Evolutionary conservation across 1,140 invertebrate species (phyloP).

Genomic region (Drosophila orosa): DNA sequence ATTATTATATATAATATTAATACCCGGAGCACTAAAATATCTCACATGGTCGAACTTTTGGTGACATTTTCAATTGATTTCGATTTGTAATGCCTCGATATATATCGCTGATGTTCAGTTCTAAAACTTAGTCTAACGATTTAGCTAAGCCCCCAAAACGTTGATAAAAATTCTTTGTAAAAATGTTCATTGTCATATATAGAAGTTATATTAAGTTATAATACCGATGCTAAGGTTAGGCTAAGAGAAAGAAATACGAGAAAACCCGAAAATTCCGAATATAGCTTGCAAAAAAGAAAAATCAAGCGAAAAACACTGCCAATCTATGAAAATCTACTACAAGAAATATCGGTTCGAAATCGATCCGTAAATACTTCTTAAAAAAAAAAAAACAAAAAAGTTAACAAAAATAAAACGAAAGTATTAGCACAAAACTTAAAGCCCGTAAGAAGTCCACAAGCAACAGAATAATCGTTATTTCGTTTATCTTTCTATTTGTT

Average conservation of each 20-base stretch:
- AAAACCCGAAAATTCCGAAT: constrained; percentile 37
- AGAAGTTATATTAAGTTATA: constrained; percentile 2
- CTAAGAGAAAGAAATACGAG: neutral
- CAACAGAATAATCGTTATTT: constrained; percentile 23
- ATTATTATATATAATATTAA: too few species aligned
- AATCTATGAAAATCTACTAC: constrained; percentile 11
- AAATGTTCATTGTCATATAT: constrained; percentile 44
- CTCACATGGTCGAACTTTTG: neutral
- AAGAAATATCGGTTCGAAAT: constrained; percentile 1
- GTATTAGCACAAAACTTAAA: constrained; percentile 52
- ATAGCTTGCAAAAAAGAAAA: constrained; percentile 28
- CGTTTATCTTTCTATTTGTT: constrained; percentile 8
- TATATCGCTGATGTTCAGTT: constrained; percentile 2
- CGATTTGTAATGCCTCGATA: neutral
- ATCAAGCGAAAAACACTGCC: constrained; percentile 25
- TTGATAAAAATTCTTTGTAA: constrained; percentile 37
- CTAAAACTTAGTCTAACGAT: constrained; percentile 15
- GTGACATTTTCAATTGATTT: neutral
- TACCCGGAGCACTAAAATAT: neutral
- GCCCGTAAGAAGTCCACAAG: neutral
- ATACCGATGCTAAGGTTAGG: constrained; percentile 4
- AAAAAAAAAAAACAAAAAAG: neutral
- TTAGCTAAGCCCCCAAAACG: constrained; percentile 41
- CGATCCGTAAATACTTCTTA: constrained; percentile 12
- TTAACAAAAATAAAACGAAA: constrained; percentile 34